A percentile compares a stretch with the other conserved stretches of the same genome.
Conservation (phyloP, 2,888 invertebrate genomes). For the Sphinx pinastri region DNA sequence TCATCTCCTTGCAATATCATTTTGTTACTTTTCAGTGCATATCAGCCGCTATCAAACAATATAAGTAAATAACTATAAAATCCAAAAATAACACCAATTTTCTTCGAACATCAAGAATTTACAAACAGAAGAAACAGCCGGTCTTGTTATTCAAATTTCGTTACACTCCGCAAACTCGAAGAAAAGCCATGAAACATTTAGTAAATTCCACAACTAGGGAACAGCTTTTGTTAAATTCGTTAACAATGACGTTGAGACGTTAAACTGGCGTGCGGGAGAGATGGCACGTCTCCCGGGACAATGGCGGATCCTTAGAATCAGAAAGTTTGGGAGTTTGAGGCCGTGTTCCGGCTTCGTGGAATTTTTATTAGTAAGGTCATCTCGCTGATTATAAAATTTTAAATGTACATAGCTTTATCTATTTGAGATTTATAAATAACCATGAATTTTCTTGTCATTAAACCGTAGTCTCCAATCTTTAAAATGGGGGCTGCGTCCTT, state of each 20-base stretch:
- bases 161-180: conserved; percentile 30
- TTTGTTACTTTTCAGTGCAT: too few relatives aligned
- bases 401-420: too few relatives aligned
- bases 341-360: neutral
- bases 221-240: conserved; percentile 35
- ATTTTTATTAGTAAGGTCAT: neutral
- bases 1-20: too few relatives aligned
- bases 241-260: conserved; percentile 28
- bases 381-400: neutral
- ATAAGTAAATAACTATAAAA: too few relatives aligned
- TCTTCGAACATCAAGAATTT: neutral
- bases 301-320: neutral
- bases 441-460: too few relatives aligned
- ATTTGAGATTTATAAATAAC: too few relatives aligned
- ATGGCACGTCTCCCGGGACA: conserved; percentile 7
- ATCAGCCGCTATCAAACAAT: neutral
- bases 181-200: conserved; percentile 31
- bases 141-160: conserved; percentile 23
- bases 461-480: too few relatives aligned
- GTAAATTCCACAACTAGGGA: conserved; percentile 34
- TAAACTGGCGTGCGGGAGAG: neutral
- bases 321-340: conserved; percentile 4
- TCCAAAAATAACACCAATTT: neutral
- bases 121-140: neutral
- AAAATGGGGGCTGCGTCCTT: too few relatives aligned